Percentiles rank a stretch among this genome's conserved stretches.
Conservation (phyloP, 2,797 vertebrate genomes). For the Gouania willdenowi region DNA sequence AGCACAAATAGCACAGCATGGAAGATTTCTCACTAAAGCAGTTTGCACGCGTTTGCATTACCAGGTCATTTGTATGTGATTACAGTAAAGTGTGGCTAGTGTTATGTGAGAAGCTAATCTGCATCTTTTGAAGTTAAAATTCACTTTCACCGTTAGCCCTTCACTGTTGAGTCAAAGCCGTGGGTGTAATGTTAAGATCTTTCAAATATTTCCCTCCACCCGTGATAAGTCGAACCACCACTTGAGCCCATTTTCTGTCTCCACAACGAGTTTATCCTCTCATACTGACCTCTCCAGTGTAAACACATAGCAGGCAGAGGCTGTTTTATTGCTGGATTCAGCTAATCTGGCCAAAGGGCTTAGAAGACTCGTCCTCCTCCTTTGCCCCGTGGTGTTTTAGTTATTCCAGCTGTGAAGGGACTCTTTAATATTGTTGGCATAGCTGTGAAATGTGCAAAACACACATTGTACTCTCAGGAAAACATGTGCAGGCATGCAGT, state of each 20-base stretch:
- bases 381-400: constrained; percentile 62
- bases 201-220: constrained; percentile 38
- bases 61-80: constrained; percentile 34
- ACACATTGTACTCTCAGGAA: constrained; percentile 48
- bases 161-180: constrained; percentile 41
- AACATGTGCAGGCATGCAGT: constrained; percentile 63
- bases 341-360: constrained; percentile 46
- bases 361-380: constrained; percentile 5
- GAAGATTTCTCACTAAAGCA: constrained; percentile 32
- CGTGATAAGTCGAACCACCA: constrained; percentile 25
- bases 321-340: constrained; percentile 68
- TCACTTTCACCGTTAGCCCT: constrained; percentile 52
- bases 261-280: constrained; percentile 38
- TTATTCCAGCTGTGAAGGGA: constrained; percentile 69
- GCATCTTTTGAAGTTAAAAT: constrained; percentile 58
- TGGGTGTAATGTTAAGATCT: constrained; percentile 43
- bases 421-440: constrained; percentile 73
- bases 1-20: constrained; percentile 17
- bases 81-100: constrained; percentile 67
- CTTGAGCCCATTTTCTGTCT: constrained; percentile 34
- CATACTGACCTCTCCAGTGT: constrained; percentile 47
- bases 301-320: constrained; percentile 55
- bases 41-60: constrained; percentile 42
- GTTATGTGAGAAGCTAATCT: constrained; percentile 54
- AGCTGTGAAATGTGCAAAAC: constrained; percentile 66